These are phyloP conservation scores for Phaedon cochleariae DNA, from an alignment of 2,888 invertebrate genomes.

Conservation along the genomic window DNA sequence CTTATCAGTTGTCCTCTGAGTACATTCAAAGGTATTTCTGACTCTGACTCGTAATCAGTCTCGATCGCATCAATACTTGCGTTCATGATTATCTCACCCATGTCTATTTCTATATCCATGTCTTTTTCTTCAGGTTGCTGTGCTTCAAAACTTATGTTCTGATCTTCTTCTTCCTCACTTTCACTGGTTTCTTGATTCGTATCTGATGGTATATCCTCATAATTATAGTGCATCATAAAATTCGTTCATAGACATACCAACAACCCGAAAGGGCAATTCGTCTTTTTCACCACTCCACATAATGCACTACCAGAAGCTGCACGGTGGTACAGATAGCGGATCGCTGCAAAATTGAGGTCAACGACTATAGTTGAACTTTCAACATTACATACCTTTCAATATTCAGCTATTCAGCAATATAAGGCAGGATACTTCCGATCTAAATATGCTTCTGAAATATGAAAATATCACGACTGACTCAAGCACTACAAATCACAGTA, in stretches of 20 bases:
- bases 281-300: not conserved
- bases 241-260: no score
- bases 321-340: not conserved
- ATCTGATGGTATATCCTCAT: no score
- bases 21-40: no score
- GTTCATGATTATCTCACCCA: no score
- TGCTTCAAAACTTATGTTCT: not conserved
- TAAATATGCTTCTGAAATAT: not conserved
- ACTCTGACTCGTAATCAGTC: no score
- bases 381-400: no score
- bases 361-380: not conserved
- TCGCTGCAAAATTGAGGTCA: conserved; percentile 1
- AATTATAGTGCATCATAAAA: no score
- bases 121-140: not conserved
- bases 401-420: not conserved
- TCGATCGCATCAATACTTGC: no score
- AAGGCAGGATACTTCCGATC: not conserved
- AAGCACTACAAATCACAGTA: not conserved
- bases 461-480: not conserved
- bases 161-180: conserved; percentile 8
- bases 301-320: not conserved
- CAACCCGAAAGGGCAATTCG: not conserved
- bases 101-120: no score
- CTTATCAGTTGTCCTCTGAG: no score
- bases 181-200: not conserved